phyloP scores from a whole-genome alignment of 2,888 invertebrate genomes.

The Trachelus iudaicus region DNA sequence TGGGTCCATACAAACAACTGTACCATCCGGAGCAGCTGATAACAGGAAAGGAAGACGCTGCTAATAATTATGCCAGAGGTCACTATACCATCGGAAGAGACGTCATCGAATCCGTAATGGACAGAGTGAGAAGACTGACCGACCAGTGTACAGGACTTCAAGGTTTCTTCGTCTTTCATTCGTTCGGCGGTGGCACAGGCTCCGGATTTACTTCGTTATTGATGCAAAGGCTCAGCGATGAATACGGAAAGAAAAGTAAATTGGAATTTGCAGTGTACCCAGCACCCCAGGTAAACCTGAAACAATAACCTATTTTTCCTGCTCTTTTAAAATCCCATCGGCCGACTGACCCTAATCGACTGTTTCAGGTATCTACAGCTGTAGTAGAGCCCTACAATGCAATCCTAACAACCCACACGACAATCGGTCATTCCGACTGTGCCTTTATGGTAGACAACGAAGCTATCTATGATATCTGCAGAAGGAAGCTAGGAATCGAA shows the following conservation, averaged over 20 bases:
- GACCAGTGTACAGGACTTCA: slow-evolving; percentile 88
- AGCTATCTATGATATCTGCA: slow-evolving; percentile 94
- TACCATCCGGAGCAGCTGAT: slow-evolving; percentile 94
- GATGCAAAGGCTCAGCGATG: slow-evolving; percentile 91
- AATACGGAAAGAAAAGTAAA: slow-evolving; percentile 94
- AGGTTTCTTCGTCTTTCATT: slow-evolving; percentile 94
- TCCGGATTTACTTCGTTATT: slow-evolving; percentile 93
- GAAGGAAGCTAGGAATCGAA: slow-evolving; percentile 84
- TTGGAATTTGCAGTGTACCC: slow-evolving; percentile 95
- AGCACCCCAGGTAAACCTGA: slow-evolving; percentile 80
- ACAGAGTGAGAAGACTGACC: slow-evolving; percentile 82
- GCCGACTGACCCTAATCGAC: neutral
- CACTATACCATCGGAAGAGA: slow-evolving; percentile 94
- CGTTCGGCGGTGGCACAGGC: slow-evolving; percentile 91
- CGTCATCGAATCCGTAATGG: slow-evolving; percentile 85
- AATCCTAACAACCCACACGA: slow-evolving; percentile 90
- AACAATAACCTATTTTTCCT: neutral
- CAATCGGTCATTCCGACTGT: slow-evolving; percentile 87
- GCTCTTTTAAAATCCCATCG: neutral
- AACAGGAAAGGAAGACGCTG: slow-evolving; percentile 92
- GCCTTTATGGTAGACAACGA: slow-evolving; percentile 96
- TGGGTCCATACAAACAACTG: slow-evolving; percentile 83
- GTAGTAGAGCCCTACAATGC: slow-evolving; percentile 97
- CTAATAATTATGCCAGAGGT: slow-evolving; percentile 94
- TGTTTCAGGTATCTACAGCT: slow-evolving; percentile 78